Conservation (phyloP, 2,888 invertebrate species). For the Agrochola lychnidis region DNA sequence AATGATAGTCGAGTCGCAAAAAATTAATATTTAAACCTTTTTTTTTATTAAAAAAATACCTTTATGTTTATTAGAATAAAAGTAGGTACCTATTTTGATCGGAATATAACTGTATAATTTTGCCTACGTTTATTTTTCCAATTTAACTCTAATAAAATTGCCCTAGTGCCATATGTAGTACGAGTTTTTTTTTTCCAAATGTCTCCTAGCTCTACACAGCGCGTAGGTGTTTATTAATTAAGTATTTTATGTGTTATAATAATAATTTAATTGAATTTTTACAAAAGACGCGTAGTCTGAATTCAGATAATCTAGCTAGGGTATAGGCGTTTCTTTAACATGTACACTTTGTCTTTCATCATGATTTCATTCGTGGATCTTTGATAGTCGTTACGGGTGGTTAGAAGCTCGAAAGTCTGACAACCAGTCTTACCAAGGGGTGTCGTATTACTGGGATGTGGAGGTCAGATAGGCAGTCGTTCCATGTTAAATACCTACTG, state of each 20-base stretch:
- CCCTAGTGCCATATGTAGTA: too few relatives aligned
- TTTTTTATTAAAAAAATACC: not conserved
- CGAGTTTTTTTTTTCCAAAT: not conserved
- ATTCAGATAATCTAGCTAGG: not conserved
- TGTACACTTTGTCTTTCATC: not conserved
- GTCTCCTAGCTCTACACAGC: not conserved
- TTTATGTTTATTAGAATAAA: not conserved
- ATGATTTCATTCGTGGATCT: not conserved
- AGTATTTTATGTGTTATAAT: too few relatives aligned
- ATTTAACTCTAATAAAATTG: not conserved
- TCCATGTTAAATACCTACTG: too few relatives aligned
- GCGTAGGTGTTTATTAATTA: not conserved
- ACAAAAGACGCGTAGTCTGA: too few relatives aligned
- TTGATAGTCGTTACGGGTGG: too few relatives aligned
- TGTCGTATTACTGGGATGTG: too few relatives aligned
- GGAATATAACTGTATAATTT: not conserved
- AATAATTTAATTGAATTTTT: not conserved
- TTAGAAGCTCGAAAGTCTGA: too few relatives aligned
- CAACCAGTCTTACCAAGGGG: too few relatives aligned
- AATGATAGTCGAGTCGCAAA: slow-evolving; percentile 11
- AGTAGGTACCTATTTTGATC: not conserved
- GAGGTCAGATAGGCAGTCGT: too few relatives aligned
- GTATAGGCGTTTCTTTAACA: not conserved
- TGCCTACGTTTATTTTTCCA: not conserved
- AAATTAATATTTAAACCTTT: not conserved